Percentiles rank a stretch among this genome's conserved stretches.
These are phyloP conservation scores for Ciconia nigra DNA, from an alignment of 2,797 vertebrate species.

Conservation along the genomic window DNA sequence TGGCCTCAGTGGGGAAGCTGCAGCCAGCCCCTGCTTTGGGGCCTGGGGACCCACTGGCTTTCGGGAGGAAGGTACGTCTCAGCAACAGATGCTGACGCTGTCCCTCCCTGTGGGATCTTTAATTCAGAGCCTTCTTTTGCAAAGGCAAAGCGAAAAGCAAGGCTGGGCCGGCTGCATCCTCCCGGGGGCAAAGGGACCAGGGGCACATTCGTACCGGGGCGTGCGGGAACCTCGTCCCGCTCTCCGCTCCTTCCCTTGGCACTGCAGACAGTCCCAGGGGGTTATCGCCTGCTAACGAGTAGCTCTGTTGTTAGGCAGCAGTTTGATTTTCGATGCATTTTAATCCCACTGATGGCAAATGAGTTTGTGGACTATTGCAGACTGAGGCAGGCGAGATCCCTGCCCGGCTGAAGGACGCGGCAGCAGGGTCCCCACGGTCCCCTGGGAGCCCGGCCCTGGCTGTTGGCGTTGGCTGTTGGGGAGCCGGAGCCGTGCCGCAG, in stretches of 20 bases:
- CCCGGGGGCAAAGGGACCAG: neutral
- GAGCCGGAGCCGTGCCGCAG: neutral
- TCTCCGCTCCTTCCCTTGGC: neutral
- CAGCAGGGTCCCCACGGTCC: rapidly evolving
- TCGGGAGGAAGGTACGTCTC: neutral
- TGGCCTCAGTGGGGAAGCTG: neutral
- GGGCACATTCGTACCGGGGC: rapidly evolving
- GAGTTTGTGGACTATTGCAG: neutral
- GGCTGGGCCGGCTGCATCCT: neutral
- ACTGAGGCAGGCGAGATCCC: neutral
- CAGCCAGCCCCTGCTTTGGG: neutral
- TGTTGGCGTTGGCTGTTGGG: rapidly evolving
- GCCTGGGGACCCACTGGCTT: too few relatives aligned
- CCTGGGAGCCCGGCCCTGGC: neutral
- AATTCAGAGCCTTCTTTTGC: neutral
- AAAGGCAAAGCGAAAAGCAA: neutral
- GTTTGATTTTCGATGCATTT: neutral
- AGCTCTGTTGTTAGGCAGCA: rapidly evolving
- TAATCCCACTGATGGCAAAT: neutral
- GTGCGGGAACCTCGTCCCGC: rapidly evolving
- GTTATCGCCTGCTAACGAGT: rapidly evolving
- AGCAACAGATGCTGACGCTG: neutral
- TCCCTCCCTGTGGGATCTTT: rapidly evolving
- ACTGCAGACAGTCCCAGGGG: neutral
- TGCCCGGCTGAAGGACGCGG: rapidly evolving